Evolutionary conservation across 2,797 vertebrate species (phyloP), one percentile per base, ranked within the genome.

Genomic region (Thunnus albacares): DNA sequence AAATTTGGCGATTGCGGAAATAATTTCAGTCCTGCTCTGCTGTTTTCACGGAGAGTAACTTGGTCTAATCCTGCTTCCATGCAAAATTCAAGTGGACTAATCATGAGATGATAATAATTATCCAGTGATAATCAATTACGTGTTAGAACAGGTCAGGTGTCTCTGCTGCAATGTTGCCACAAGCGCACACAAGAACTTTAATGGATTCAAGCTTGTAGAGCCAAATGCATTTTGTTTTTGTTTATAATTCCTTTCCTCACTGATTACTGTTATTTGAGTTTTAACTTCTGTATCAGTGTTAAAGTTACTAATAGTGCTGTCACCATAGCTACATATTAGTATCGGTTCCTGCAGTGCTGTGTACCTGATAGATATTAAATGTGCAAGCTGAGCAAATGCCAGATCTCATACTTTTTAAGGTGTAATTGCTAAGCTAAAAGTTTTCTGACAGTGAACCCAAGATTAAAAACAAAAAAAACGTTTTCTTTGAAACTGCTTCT

Each of bases 381-480:
- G 17, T 72, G 30, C 43, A 45, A 45, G 33, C 58, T 64, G 26
- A 18, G 6, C 49, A 56, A 24, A 45, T 28, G n/a, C 61, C 55
- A 7, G 47, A 12, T 35, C 10, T 8, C 57, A 43, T 64, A n/a
- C 30, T 35, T 75, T 67, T 4, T 71, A 13, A 41, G 10, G 47
- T 47, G 17, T 58, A 53, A 63, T 18, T 75, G 35, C 57, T 67
- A 41, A 76, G 13, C 66, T 41, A 13, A 61, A 70, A 49, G 28
- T 18, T 68, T 4, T 55, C 35, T 38, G 13, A 60, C 45, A 68
- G 45, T 63, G 53, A 82, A 80, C 5, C 38, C 20, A 30, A 41
- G 17, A 62, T 75, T 60, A 63, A 73, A 82, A 80, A 52, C 17
- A 14, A 43, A 83, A 77, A 49, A n/a, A 13, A 1, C 22, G 43